Evolutionary conservation across 2,113 vertebrate species (phyloP), one percentile per base, ranked within the genome.

Genomic region (Rafetus swinhoei): DNA sequence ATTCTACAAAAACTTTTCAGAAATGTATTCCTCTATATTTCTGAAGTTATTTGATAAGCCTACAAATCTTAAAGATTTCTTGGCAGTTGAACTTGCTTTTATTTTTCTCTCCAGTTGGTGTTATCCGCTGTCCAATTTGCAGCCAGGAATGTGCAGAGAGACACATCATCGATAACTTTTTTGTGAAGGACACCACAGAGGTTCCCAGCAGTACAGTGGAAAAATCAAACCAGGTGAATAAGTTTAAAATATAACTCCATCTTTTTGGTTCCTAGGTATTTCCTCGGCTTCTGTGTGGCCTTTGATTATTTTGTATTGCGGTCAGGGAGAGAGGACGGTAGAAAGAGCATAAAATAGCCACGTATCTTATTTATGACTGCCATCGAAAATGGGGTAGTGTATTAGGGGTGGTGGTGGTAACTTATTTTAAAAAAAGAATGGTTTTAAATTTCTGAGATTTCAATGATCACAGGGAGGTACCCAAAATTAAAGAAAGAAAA

Each of bases 161-260:
- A 96, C 99, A 99, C 85, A 98, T 99, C 88, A 98, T 99, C 97
- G 99, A 99, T 95, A 99, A 99, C 95, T 99, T 99, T 97, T 99
- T 99, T 97, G 99, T 99, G 93, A 99, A 99, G 94, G 99, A 99
- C 97, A 99, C 99, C 39, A 99, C 99, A 72, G 99, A 99, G 93
- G 98, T 99, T 94, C 99, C 99, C 60, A 99, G 99, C 98, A 99
- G 99, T 98, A 99, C 99, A 7, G 99, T 99, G 96, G 99, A 99
- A 96, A 99, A 99, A 97, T 99, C 98, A 96, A 99, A 99, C 97
- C 99, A 99, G 99, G 99, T 99, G 88, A 96, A 98, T 94, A 6
- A 80, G 52, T 96, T 95, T 94, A 93, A 93, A 60, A 13, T 90
- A 55, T 95, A 93, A 92, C 92, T 76, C 62, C 72, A 74, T 29